These are phyloP conservation scores for Pterostichus madidus DNA, from an alignment of 2,888 invertebrate species.

Conservation along the genomic window DNA sequence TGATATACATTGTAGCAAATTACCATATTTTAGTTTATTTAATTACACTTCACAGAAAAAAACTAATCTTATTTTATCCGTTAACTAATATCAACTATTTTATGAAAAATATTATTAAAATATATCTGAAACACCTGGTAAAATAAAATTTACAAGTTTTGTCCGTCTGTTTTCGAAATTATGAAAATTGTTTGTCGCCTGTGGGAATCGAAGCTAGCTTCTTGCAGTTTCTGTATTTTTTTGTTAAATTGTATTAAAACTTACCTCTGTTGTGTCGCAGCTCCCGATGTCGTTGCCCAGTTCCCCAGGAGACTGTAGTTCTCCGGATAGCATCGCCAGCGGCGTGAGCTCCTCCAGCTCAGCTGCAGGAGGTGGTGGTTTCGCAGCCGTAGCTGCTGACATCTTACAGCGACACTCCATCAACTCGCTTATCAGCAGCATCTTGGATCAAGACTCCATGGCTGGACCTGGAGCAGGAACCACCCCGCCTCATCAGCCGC, in stretches of 20 bases:
- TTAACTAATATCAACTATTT: background rate
- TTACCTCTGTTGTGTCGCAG: background rate
- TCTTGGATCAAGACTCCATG: background rate
- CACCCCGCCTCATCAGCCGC: background rate
- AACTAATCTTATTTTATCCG: background rate
- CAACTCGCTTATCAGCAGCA: constrained; percentile 78
- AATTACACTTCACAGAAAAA: background rate
- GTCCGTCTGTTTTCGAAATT: background rate
- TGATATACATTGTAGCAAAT: too few relatives aligned
- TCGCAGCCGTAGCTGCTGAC: constrained; percentile 70
- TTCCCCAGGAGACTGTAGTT: constrained; percentile 50
- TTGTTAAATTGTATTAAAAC: too few relatives aligned
- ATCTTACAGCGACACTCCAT: constrained; percentile 79
- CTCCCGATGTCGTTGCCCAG: constrained; percentile 52
- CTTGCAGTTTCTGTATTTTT: too few relatives aligned
- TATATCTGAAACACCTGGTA: background rate
- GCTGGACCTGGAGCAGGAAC: background rate
- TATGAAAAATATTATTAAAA: background rate
- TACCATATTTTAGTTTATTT: too few relatives aligned
- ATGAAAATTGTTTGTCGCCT: too few relatives aligned
- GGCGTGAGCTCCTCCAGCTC: constrained; percentile 5
- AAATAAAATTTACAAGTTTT: background rate
- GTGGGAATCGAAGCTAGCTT: too few relatives aligned
- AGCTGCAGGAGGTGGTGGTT: background rate
- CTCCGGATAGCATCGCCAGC: constrained; percentile 56